Conservation (phyloP, 2,888 invertebrate species). For the Emmelina monodactyla region DNA sequence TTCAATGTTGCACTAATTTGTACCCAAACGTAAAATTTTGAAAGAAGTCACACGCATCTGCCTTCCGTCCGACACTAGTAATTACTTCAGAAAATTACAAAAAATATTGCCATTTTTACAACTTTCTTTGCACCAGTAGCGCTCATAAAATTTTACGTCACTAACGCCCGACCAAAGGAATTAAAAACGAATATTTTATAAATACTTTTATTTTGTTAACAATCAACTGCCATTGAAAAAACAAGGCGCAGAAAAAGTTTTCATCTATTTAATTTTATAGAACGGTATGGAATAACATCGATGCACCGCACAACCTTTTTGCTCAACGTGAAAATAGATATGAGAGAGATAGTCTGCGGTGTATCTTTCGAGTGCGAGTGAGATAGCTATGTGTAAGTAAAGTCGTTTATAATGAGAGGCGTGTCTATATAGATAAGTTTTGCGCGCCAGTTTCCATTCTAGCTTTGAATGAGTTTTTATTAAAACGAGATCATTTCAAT, state of each 20-base stretch:
- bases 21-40: constrained; percentile 37
- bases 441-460: constrained; percentile 17
- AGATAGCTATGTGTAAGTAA: constrained; percentile 23
- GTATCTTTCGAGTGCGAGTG: too few relatives aligned
- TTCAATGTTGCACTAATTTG: constrained; percentile 20
- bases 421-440: constrained; percentile 52
- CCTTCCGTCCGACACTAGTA: constrained; percentile 42
- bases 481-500: constrained; percentile 11
- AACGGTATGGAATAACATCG: too few relatives aligned
- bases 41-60: constrained; percentile 57
- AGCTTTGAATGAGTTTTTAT: constrained; percentile 29
- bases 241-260: too few relatives aligned
- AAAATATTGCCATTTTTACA: constrained; percentile 37
- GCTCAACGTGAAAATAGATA: too few relatives aligned
- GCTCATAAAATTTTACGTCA: neutral
- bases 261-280: too few relatives aligned
- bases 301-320: too few relatives aligned
- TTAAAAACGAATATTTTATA: too few relatives aligned
- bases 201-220: too few relatives aligned
- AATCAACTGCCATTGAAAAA: too few relatives aligned
- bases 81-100: constrained; percentile 48
- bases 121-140: neutral
- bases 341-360: too few relatives aligned
- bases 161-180: too few relatives aligned
- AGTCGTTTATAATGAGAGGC: constrained; percentile 31